These are phyloP conservation scores for Thalassarche chlororhynchos DNA, from an alignment of 2,113 vertebrate species.

Conservation along the genomic window DNA sequence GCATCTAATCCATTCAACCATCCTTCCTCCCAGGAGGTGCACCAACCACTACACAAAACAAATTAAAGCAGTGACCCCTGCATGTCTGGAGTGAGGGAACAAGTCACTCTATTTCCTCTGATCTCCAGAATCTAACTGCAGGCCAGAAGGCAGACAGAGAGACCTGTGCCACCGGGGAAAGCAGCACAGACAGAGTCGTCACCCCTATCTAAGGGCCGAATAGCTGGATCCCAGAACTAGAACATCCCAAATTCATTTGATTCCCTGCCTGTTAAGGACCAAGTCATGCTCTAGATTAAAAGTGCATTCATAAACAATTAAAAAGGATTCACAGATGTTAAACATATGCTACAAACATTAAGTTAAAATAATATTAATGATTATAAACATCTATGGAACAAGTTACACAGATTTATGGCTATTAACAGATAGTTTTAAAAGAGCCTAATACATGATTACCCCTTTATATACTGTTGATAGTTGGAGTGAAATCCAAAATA, in stretches of 20 bases:
- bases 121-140: neutral
- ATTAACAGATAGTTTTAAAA: neutral
- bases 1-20: neutral
- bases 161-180: neutral
- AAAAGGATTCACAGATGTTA: neutral
- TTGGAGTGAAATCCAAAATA: neutral
- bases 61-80: neutral
- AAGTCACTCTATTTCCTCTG: neutral
- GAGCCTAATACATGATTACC: neutral
- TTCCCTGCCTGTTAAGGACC: neutral
- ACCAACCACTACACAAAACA: neutral
- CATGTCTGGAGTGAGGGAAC: neutral
- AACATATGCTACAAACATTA: neutral
- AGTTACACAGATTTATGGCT: neutral
- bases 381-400: neutral
- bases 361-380: neutral
- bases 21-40: neutral
- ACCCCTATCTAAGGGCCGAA: neutral
- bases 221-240: neutral
- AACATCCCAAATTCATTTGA: neutral
- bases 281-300: neutral
- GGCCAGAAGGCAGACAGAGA: neutral
- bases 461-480: neutral
- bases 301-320: neutral
- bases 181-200: neutral